Percentiles rank a stretch among this genome's conserved stretches.
These are phyloP conservation scores for Phycodurus eques DNA, from an alignment of 2,113 vertebrate species.

Conservation along the genomic window DNA sequence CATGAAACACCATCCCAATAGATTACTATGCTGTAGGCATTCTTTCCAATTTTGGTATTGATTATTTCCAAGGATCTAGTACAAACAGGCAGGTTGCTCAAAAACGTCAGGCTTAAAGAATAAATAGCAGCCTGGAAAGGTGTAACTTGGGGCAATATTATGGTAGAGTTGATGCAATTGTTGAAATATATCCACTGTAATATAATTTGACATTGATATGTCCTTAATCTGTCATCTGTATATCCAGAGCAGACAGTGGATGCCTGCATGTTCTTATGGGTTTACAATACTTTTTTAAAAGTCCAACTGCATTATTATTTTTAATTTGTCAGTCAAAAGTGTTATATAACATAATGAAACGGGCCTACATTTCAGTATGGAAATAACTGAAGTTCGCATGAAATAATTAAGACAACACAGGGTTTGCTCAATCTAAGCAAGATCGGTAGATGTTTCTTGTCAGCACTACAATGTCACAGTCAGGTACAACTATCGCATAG, in stretches of 20 bases:
- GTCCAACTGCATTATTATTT: background rate
- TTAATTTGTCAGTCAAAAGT: background rate
- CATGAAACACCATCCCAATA: slow-evolving; percentile 28
- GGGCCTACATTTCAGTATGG: no score
- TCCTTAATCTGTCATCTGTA: background rate
- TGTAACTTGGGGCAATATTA: background rate
- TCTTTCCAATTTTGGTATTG: slow-evolving; percentile 40
- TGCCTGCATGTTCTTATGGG: background rate
- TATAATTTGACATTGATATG: background rate
- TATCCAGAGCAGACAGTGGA: background rate
- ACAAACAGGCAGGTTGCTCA: slow-evolving; percentile 19
- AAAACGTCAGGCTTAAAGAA: slow-evolving; percentile 1
- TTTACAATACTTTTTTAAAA: background rate
- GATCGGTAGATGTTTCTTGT: no score
- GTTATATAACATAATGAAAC: background rate
- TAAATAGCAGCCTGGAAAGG: slow-evolving; percentile 1
- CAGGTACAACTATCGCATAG: background rate
- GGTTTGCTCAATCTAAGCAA: no score
- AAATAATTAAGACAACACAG: no score
- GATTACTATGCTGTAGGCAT: slow-evolving; percentile 25
- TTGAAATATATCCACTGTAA: background rate
- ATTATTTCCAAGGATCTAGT: slow-evolving; percentile 20
- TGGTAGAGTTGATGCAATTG: background rate
- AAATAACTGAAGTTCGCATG: no score
- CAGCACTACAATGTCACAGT: no score